Base-by-base conservation (phyloP, 1,140 invertebrate species). In the Tigriopus japonicus region DNA sequence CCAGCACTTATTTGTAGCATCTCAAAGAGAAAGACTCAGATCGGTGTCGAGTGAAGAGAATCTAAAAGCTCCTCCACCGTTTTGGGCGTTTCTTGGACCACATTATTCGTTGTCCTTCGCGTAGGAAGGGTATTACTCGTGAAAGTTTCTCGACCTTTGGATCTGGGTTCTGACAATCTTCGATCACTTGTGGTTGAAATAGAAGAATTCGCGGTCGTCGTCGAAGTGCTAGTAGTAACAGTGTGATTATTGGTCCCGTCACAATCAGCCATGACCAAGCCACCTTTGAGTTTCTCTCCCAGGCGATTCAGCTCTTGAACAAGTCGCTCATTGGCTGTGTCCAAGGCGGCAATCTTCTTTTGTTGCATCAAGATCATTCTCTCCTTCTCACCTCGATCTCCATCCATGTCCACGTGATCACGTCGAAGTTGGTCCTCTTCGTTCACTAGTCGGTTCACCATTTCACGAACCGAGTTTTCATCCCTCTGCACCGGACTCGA, bases 21-120 rank as follows among this genome's bases (percentile, higher is more conserved):
- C 3, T 35, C 28, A 35, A 35, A 35, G 28, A 9, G 3, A 35
- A 35, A 35, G 3, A 35, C 28, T 60, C 51, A 61, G 13, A 61
- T 51, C 6, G 59, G 52, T 6, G 59, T 61, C 13, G 43, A 54
- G 42, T 61, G 43, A 5, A 61, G 40, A 24, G 59, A 61, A 40
- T 61, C 59, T 28, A 61, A 19, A n/a, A 61, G 59, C 51, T 61
- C 59, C 15, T 61, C 59, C 59, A 61, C 59, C 35, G 59, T 61
- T 51, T 61, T 61, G 9, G 59, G 59, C n/a, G 58, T 60, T 3
- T 60, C 58, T n/a, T n/a, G 23, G 41, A 28, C 35, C 35, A 58
- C 12, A 41, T 28, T 17, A 17, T 28, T 42, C 9, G 17, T 60
- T 17, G 14, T 52, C 21, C 42, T 17, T 52, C 17, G 23, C 10